Evolutionary conservation across 1,140 invertebrate genomes (phyloP), one percentile per base, ranked within the genome.

Genomic region (Eulimnadia texana): DNA sequence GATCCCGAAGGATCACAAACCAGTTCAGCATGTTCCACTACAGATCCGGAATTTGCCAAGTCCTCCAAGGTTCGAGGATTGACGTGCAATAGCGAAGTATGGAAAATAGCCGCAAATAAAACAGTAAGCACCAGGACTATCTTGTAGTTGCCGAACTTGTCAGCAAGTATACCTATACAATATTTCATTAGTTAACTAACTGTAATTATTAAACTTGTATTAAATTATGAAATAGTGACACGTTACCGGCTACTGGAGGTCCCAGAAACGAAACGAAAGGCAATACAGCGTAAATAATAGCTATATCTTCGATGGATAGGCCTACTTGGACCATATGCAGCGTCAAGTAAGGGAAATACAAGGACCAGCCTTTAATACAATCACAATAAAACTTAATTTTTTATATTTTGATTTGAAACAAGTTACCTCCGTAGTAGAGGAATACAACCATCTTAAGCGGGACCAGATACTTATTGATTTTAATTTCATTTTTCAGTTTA

Each of bases 271-370:
- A 85, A 1, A 85, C 86, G 53, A 90, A 83, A 11, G 88, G 88
- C 65, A 90, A 76, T 11, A 86, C 81, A 66, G 88, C 77, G 73
- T 90, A 90, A 65, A 90, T 85, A 67, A 89, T 82, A 50, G 86
- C 85, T 64, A 88, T 86, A 75, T 92, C 85, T 66, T 86, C 82
- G 59, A 88, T 82, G 22, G 84, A 84, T 22, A 92, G 75, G 60
- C 88, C 88, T 69, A 91, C 83, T 70, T 84, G 84, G 73, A 86
- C 85, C 88, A 90, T 90, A 71, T 90, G 88, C 62, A 91, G 84
- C 1, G 87, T 87, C 63, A 91, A 72, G 70, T 88, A 91, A 0
- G 88, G 88, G 51, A 90, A 70, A 50, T 90, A 74, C 19, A 86
- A 86, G 54, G 84, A 83, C 50, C 84, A 85, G 24, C 85, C 87